Evolutionary conservation across 2,888 invertebrate genomes (phyloP), one percentile per base, ranked within the genome.

Genomic region (Euphydryas editha): DNA sequence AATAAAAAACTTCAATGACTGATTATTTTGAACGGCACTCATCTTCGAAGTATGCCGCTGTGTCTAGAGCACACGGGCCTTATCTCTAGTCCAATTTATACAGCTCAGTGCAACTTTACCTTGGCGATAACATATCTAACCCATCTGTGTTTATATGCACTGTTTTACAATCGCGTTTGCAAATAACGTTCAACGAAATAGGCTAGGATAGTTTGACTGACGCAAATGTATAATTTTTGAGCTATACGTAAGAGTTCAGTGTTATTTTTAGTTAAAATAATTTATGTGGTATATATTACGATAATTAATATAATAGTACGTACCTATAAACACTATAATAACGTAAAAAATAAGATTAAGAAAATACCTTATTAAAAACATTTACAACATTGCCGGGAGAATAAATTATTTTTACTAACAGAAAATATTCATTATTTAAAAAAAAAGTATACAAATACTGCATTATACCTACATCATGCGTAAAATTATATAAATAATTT

Each of bases 91-190:
- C 51, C 49, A 67, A 67, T 61, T 69, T 59, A 62, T 67, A 72
- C 67, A 70, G 47, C 67, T 67, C 61, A 66, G 69, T 69, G 65
- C 56, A 63, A 60, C 61, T 57, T 68, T 68, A 71, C 71, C 72
- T 72, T 72, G 72, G 49, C 37, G 65, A 59, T 71, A 70, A 60
- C 65, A 47, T 69, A 68, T 72, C 70, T 62, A 17, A 54, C 18
- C 37, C 61, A 66, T 66, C 59, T 59, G 56, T 71, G 67, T 68
- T 67, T 71, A 63, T 71, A 62, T 69, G 64, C 65, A 65, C 62
- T 21, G 62, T 70, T 62, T 69, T 67, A 68, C 68, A 68, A 69
- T 65, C 64, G 58, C 24, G 39, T 62, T 62, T 58, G 67, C 62
- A 67, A 69, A 67, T 65, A 71, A 39, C 57, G 59, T 44, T 39